Conservation (phyloP, 2,888 invertebrate genomes). For the Drosophila rubida region DNA sequence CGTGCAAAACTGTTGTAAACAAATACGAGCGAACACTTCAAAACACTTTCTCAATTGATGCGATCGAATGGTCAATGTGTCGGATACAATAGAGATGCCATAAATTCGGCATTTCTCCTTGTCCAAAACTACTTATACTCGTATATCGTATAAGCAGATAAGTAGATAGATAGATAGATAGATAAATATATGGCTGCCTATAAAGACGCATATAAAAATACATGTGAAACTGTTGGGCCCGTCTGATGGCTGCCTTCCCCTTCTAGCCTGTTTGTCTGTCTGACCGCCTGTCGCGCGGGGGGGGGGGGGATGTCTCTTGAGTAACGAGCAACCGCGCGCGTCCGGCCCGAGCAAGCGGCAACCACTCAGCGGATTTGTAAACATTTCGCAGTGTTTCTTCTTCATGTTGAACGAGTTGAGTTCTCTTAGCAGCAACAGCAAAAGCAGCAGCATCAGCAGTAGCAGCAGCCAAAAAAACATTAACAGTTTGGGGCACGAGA, state of each 20-base stretch:
- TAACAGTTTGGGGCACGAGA: slow-evolving; percentile 64
- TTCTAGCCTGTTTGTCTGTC: not conserved
- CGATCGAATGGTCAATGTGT: slow-evolving; percentile 33
- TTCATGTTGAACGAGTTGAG: slow-evolving; percentile 52
- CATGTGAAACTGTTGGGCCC: slow-evolving; percentile 22
- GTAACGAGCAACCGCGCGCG: slow-evolving; percentile 43
- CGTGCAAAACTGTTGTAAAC: slow-evolving; percentile 16
- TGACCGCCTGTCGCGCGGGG: slow-evolving; percentile 22
- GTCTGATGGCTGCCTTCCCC: slow-evolving; percentile 14
- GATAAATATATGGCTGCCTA: slow-evolving; percentile 47
- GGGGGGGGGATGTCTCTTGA: slow-evolving; percentile 58
- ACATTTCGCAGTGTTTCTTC: slow-evolving; percentile 64
- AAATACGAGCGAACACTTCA: not conserved
- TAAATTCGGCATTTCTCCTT: slow-evolving; percentile 27
- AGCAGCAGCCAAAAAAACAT: slow-evolving; percentile 52
- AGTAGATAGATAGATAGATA: slow-evolving; percentile 48
- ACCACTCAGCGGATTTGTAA: slow-evolving; percentile 75
- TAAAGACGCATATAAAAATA: slow-evolving; percentile 70
- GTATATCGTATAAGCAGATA: slow-evolving; percentile 32
- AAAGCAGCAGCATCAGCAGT: slow-evolving; percentile 13
- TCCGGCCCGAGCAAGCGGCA: slow-evolving; percentile 38
- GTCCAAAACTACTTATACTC: slow-evolving; percentile 35
- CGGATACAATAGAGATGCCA: slow-evolving; percentile 10
- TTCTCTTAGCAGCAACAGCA: slow-evolving; percentile 26
- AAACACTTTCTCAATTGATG: slow-evolving; percentile 17